Conservation (phyloP, 1,140 invertebrate species). For the Melanaphis sacchari region DNA sequence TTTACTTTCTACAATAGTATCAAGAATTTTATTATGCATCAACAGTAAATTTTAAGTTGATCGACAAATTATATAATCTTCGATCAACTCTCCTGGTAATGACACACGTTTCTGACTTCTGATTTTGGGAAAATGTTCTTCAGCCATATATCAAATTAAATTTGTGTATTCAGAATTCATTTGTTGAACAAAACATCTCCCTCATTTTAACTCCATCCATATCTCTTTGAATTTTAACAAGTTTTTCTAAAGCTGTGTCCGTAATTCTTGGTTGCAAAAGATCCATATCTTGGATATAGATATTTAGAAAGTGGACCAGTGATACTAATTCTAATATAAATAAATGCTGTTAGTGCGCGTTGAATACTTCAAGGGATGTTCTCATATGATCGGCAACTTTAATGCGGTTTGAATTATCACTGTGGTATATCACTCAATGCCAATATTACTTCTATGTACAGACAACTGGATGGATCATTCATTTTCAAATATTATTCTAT, state of each 20-base stretch:
- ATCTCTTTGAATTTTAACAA: background rate
- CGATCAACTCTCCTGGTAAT: background rate
- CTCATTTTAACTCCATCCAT: background rate
- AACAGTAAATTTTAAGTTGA: background rate
- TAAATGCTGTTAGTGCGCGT: background rate
- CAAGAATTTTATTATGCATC: background rate
- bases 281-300: background rate
- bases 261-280: background rate
- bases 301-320: background rate
- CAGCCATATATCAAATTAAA: background rate
- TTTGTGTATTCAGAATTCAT: background rate
- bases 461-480: background rate
- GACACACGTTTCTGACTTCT: background rate
- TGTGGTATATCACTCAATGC: background rate
- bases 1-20: background rate
- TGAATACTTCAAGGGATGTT: background rate
- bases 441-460: constrained; percentile 4
- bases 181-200: background rate
- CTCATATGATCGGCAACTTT: background rate
- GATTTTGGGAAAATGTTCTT: background rate
- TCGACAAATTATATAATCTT: background rate
- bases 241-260: background rate
- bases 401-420: background rate
- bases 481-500: constrained; percentile 33
- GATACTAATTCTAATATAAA: background rate